A percentile compares a stretch with the other conserved stretches of the same genome.
Conservation (phyloP, 1,140 invertebrate species). For the Dinoponera quadriceps region DNA sequence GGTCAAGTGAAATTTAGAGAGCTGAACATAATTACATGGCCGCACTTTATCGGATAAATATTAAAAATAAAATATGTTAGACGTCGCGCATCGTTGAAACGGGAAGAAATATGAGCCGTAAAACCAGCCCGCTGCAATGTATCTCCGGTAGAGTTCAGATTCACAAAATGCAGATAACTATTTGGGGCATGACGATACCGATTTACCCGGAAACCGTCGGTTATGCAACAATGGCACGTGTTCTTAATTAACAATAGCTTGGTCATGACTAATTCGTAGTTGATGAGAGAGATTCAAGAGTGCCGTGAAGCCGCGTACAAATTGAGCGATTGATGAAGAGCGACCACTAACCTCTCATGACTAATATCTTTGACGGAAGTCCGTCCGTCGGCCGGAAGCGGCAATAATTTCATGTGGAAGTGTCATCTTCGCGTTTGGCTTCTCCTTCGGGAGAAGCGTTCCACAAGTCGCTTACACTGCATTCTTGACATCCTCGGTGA, state of each 20-base stretch:
- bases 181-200: neutral
- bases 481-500: constrained; percentile 11
- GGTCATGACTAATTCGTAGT: constrained; percentile 17
- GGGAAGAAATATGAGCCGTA: neutral
- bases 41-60: no score
- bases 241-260: constrained; percentile 18
- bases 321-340: constrained; percentile 1
- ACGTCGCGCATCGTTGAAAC: neutral
- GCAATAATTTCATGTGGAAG: constrained; percentile 34
- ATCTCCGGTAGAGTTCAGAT: constrained; percentile 11
- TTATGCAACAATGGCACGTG: constrained; percentile 12
- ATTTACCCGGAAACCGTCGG: constrained; percentile 15
- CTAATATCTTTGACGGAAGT: constrained; percentile 17
- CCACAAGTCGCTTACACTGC: neutral
- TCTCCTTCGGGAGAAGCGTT: neutral
- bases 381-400: neutral
- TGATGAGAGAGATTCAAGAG: constrained; percentile 6
- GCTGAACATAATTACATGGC: no score
- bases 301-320: neutral
- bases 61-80: neutral
- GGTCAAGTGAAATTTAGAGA: no score
- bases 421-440: neutral
- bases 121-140: neutral
- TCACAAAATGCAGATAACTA: neutral
- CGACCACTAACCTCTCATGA: neutral